These are phyloP conservation scores for Heliothis virescens DNA, from an alignment of 1,140 invertebrate genomes.

Conservation along the genomic window DNA sequence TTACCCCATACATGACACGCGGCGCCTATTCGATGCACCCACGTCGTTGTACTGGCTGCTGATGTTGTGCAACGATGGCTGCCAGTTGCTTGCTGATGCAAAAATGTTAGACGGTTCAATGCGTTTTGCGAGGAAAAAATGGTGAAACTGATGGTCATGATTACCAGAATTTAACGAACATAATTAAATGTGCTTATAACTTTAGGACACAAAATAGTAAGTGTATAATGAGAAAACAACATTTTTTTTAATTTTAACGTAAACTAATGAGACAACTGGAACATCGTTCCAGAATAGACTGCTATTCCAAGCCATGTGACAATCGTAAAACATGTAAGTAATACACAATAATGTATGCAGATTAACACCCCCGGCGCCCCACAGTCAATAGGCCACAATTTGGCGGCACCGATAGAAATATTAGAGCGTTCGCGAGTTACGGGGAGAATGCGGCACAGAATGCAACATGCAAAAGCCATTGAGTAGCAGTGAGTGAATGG, in stretches of 20 bases:
- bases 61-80: not conserved
- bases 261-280: not conserved
- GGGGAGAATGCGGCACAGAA: constrained; percentile 47
- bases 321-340: constrained; percentile 20
- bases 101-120: not conserved
- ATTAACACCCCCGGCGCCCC: constrained; percentile 7
- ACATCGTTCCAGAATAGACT: not conserved
- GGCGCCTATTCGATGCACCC: constrained; percentile 69
- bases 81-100: not conserved
- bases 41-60: constrained; percentile 59
- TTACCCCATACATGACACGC: constrained; percentile 79
- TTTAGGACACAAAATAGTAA: not conserved
- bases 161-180: too few relatives aligned
- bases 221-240: not conserved
- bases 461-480: constrained; percentile 72
- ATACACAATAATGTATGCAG: constrained; percentile 4
- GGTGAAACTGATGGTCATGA: too few relatives aligned
- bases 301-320: not conserved
- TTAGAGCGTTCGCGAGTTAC: constrained; percentile 28
- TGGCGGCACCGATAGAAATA: constrained; percentile 43
- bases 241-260: too few relatives aligned
- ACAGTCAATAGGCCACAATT: constrained; percentile 40
- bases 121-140: not conserved
- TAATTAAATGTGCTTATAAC: too few relatives aligned
- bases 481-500: constrained; percentile 58